phyloP scores from a whole-genome alignment of 2,888 invertebrate species.

The Calameuta idolon region DNA sequence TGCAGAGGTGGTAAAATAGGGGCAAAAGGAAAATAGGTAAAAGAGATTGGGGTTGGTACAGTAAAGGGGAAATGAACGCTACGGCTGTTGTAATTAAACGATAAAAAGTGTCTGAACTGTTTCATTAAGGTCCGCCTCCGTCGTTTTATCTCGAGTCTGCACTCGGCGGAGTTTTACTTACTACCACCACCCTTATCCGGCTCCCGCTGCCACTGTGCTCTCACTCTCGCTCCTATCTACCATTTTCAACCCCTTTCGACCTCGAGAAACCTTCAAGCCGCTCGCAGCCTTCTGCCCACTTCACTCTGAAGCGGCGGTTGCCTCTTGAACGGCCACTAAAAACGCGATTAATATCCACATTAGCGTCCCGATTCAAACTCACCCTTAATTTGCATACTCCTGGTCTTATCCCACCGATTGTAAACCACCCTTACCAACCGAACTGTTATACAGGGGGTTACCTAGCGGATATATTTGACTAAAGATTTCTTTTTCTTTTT shows the following conservation, averaged over 20 bases:
- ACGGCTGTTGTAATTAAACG: conserved; percentile 31
- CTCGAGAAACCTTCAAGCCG: neutral
- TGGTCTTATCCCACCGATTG: neutral
- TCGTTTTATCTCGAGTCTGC: conserved; percentile 31
- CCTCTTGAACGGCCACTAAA: conserved; percentile 17
- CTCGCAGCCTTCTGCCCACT: neutral
- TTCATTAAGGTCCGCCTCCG: conserved; percentile 32
- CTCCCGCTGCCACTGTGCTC: neutral
- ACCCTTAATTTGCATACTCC: conserved; percentile 19
- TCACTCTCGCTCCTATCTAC: neutral
- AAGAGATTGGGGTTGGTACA: neutral
- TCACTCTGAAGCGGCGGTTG: neutral
- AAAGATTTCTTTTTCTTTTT: neutral
- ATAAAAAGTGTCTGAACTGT: conserved; percentile 34
- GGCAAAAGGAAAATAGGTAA: neutral
- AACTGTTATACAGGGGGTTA: neutral
- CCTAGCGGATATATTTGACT: neutral
- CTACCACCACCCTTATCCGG: neutral
- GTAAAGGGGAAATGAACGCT: neutral
- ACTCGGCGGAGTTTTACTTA: conserved; percentile 3
- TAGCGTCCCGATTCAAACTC: conserved; percentile 17
- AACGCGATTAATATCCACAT: conserved; percentile 34
- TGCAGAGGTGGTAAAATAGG: neutral
- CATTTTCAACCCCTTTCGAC: neutral
- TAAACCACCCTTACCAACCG: neutral